Evolutionary conservation across 1,140 invertebrate genomes (phyloP).

Genomic region (Tribolium castaneum): DNA sequence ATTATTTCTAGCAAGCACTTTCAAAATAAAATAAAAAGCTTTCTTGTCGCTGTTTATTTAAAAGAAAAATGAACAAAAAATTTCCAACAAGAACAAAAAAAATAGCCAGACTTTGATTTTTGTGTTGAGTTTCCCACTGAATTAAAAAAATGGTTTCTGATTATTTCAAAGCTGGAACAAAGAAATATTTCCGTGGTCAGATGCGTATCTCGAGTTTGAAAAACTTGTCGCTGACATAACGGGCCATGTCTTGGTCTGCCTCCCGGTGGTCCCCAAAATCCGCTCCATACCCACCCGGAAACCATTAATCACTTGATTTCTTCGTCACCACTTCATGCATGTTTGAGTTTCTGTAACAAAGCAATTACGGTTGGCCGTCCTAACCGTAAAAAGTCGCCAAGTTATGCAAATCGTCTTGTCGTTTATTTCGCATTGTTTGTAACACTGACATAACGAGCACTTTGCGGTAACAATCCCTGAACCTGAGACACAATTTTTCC

Average conservation of each 20-base stretch:
- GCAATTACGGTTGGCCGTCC: constrained; percentile 16
- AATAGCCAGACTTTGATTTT: too few species aligned
- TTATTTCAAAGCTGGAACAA: neutral
- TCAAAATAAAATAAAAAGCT: too few species aligned
- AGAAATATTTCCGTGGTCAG: neutral
- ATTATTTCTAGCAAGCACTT: too few species aligned
- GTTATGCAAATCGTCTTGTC: constrained; percentile 15
- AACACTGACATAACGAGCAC: constrained; percentile 29
- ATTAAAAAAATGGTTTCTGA: neutral
- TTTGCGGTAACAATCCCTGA: constrained; percentile 16
- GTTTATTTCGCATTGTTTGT: constrained; percentile 24
- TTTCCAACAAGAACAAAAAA: too few species aligned
- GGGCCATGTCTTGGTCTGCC: neutral
- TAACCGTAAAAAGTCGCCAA: neutral
- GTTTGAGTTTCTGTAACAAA: constrained; percentile 30
- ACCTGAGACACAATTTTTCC: constrained; percentile 10
- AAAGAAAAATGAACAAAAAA: too few species aligned
- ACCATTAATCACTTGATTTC: constrained; percentile 2
- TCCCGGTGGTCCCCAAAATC: neutral
- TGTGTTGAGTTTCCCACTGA: too few species aligned
- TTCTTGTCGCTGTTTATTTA: too few species aligned
- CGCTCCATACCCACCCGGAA: neutral
- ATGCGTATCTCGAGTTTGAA: neutral
- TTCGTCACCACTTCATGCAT: constrained; percentile 5
- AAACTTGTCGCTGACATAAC: neutral